These are phyloP conservation scores for Ceratitis capitata DNA, from an alignment of 1,140 invertebrate genomes.

Conservation along the genomic window DNA sequence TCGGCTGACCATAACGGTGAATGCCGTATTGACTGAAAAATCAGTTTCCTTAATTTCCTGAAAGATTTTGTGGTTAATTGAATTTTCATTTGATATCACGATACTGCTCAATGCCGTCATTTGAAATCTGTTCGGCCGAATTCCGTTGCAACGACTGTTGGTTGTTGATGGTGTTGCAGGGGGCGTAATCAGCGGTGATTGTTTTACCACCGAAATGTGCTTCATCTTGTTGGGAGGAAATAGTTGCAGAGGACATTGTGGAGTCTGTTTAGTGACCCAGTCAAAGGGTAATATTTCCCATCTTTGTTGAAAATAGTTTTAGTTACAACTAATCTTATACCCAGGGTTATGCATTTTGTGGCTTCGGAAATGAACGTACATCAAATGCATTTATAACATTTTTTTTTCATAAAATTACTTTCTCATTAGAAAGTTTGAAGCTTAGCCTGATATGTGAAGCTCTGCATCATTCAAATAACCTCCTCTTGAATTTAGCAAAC, in stretches of 20 bases:
- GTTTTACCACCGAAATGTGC: neutral
- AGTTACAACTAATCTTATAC: no score
- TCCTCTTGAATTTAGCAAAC: no score
- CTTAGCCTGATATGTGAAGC: no score
- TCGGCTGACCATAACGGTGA: conserved; percentile 7
- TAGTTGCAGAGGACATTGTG: neutral
- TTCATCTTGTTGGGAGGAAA: neutral
- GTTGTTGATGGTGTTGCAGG: neutral
- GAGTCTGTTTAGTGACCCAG: neutral
- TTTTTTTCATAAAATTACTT: no score
- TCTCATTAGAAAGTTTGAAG: no score
- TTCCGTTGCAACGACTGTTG: neutral
- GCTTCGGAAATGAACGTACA: no score
- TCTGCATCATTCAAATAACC: no score
- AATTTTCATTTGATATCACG: conserved; percentile 2
- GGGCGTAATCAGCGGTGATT: neutral
- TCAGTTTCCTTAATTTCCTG: conserved; percentile 32
- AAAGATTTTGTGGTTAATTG: conserved; percentile 31
- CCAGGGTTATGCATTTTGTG: no score
- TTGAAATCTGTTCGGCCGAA: neutral
- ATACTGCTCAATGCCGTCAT: neutral
- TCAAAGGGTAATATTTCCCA: neutral
- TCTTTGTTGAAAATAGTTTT: no score
- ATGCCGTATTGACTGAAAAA: conserved; percentile 27
- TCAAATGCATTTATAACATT: no score